Conservation (phyloP, 2,113 vertebrate species). For the Asarcornis scutulata region DNA sequence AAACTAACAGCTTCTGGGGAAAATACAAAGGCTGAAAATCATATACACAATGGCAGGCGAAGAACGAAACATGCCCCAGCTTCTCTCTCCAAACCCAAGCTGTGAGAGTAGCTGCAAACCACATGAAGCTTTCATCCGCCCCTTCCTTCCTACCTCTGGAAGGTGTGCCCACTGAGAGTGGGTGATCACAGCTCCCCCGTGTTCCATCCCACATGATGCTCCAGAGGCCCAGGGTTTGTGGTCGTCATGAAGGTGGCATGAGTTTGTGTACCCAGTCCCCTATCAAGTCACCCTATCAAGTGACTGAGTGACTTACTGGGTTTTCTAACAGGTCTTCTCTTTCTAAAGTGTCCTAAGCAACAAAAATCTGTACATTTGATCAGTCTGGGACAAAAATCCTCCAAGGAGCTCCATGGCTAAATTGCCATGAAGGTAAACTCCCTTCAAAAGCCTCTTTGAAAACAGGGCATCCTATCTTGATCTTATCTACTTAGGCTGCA, state of each 20-base stretch:
- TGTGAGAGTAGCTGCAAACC: not conserved
- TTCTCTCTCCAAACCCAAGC: not conserved
- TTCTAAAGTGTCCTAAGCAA: not conserved
- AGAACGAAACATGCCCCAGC: not conserved
- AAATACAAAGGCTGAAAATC: not conserved
- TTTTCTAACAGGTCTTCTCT: not conserved
- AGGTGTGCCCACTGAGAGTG: fast-evolving
- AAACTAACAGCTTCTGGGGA: not conserved
- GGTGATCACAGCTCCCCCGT: not conserved
- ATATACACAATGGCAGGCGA: not conserved
- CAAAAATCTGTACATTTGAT: not conserved
- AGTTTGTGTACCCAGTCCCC: not conserved
- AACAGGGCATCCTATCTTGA: not conserved
- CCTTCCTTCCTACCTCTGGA: not conserved
- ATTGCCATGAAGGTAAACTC: not conserved
- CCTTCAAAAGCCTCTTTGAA: not conserved
- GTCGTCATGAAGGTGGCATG: fast-evolving
- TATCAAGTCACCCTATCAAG: not conserved
- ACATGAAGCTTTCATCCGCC: not conserved
- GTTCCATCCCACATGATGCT: fast-evolving
- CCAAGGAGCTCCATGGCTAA: not conserved
- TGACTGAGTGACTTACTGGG: not conserved
- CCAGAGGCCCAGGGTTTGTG: not conserved
- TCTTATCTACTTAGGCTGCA: not conserved
- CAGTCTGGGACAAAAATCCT: not conserved